Conservation (phyloP, 2,888 invertebrate genomes). For the Drosophila phalerata region DNA sequence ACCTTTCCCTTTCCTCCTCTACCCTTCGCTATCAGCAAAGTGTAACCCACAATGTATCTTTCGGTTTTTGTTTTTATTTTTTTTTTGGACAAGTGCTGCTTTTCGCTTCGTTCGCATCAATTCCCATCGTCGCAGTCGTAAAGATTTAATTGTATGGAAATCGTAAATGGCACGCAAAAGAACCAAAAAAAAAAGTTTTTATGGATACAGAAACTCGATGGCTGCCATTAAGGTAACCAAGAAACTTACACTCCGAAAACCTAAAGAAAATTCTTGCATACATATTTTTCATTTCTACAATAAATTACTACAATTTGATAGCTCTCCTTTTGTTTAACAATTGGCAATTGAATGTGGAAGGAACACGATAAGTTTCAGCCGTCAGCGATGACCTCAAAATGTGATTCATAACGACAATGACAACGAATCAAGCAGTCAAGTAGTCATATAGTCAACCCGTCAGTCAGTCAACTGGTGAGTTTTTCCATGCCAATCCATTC, state of each 20-base stretch:
- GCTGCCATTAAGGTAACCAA: constrained; percentile 50
- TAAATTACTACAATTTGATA: constrained; percentile 24
- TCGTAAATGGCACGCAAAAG: constrained; percentile 77
- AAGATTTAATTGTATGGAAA: constrained; percentile 82
- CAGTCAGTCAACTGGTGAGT: constrained; percentile 20
- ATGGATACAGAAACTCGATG: constrained; percentile 59
- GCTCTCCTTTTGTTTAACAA: constrained; percentile 12
- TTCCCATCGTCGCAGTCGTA: constrained; percentile 64
- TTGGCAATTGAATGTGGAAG: constrained; percentile 14
- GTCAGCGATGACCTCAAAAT: constrained; percentile 50
- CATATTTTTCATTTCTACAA: constrained; percentile 16
- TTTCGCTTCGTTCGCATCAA: constrained; percentile 50
- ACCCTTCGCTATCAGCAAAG: not conserved
- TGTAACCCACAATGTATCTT: constrained; percentile 43
- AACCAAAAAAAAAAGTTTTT: constrained; percentile 65
- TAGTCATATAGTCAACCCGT: constrained; percentile 10
- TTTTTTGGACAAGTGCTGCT: constrained; percentile 29
- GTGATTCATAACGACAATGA: constrained; percentile 56
- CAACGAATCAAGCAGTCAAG: constrained; percentile 36
- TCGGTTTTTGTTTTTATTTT: constrained; percentile 13
- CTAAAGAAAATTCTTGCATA: constrained; percentile 13
- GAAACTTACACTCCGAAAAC: constrained; percentile 1
- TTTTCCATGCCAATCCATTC: constrained; percentile 49
- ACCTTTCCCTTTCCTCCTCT: not conserved
- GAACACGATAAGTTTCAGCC: constrained; percentile 29